Evolutionary conservation across 2,113 vertebrate genomes (phyloP).

Genomic region (Gasterosteus aculeatus): DNA sequence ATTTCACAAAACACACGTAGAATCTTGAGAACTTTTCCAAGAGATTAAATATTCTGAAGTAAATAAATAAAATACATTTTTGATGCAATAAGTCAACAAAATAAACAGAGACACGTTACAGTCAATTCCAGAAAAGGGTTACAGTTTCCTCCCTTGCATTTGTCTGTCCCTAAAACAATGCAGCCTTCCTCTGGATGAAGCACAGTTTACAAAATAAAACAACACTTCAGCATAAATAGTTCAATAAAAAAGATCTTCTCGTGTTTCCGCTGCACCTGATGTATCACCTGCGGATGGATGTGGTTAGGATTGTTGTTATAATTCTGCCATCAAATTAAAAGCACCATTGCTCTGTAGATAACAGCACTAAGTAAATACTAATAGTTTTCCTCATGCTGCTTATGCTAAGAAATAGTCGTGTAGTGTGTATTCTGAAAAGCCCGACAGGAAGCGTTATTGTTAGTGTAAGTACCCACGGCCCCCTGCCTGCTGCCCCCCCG

Average conservation of each 20-base stretch:
- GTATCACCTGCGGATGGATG: slow-evolving; percentile 17
- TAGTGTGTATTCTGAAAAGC: slow-evolving; percentile 53
- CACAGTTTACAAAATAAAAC: not conserved
- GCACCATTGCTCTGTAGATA: not conserved
- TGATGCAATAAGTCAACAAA: not conserved
- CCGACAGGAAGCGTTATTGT: not conserved
- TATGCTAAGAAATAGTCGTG: no score
- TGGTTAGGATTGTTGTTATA: not conserved
- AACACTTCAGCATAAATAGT: not conserved
- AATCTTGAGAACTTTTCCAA: not conserved
- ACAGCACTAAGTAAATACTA: no score
- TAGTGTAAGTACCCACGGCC: not conserved
- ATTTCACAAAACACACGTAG: not conserved
- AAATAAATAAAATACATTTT: not conserved
- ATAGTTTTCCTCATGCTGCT: not conserved
- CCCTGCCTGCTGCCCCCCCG: slow-evolving; percentile 68
- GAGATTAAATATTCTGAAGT: not conserved
- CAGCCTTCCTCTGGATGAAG: not conserved
- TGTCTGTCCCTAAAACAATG: not conserved
- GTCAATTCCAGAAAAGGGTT: not conserved
- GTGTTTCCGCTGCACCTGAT: slow-evolving; percentile 8
- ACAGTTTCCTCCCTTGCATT: not conserved
- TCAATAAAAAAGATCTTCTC: not conserved
- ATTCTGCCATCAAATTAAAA: not conserved
- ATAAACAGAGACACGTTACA: not conserved